Conservation (phyloP, 2,888 invertebrate species). For the Allophyes oxyacanthae region DNA sequence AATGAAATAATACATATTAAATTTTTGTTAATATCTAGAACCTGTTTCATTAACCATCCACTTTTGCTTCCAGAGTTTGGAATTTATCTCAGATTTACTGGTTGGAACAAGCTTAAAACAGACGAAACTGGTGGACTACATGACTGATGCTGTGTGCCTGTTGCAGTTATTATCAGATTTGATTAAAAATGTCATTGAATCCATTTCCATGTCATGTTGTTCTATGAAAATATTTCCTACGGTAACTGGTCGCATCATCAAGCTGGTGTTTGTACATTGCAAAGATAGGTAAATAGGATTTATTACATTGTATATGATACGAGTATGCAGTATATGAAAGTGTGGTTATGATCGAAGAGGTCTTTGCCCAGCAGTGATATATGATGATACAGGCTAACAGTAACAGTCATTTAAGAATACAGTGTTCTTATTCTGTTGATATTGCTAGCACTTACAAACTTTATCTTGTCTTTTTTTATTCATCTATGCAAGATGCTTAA, state of each 20-base stretch:
- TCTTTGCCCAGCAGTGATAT: too few species aligned
- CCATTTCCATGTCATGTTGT: constrained; percentile 65
- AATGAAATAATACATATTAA: constrained; percentile 22
- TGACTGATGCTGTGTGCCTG: constrained; percentile 69
- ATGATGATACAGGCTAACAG: too few species aligned
- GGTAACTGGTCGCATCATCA: constrained; percentile 74
- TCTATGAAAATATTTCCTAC: constrained; percentile 71
- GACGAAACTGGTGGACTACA: constrained; percentile 60
- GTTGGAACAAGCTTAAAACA: constrained; percentile 55
- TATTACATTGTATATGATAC: not conserved
- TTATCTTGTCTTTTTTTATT: too few species aligned
- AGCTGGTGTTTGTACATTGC: constrained; percentile 83
- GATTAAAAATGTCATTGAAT: constrained; percentile 69
- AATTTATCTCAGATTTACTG: constrained; percentile 61
- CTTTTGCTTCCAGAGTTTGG: constrained; percentile 66
- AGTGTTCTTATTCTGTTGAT: too few species aligned
- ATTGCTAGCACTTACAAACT: too few species aligned
- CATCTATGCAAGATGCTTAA: too few species aligned
- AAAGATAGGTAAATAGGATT: constrained; percentile 78
- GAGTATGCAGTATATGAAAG: too few species aligned
- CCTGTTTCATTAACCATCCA: too few species aligned
- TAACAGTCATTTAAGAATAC: too few species aligned
- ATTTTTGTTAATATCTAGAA: too few species aligned
- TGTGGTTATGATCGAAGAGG: too few species aligned
- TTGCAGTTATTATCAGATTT: constrained; percentile 71